Evolutionary conservation across 2,113 vertebrate genomes (phyloP).

Genomic region (Ursus arctos): DNA sequence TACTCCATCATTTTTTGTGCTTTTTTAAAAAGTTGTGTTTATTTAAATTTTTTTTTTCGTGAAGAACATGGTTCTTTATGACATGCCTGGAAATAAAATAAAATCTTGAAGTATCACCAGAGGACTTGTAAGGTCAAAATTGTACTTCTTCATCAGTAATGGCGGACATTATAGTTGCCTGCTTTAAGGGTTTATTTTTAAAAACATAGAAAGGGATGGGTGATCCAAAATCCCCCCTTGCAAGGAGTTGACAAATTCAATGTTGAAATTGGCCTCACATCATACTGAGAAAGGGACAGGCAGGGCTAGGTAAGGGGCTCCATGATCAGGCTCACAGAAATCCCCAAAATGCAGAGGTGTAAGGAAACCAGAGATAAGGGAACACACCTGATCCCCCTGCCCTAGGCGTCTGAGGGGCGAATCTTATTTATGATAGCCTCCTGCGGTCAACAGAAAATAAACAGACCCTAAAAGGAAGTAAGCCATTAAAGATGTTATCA

Average conservation of each 20-base stretch:
- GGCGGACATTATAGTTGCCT: not conserved
- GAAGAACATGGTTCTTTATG: not conserved
- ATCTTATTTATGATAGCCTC: too few relatives aligned
- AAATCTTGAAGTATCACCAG: not conserved
- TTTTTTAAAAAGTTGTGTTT: not conserved
- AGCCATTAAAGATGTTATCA: too few relatives aligned
- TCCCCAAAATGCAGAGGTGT: too few relatives aligned
- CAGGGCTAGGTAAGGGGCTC: too few relatives aligned
- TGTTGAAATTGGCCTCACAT: not conserved
- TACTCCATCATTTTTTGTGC: not conserved
- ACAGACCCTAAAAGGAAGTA: too few relatives aligned
- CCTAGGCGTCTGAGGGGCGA: too few relatives aligned
- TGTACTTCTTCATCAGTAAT: not conserved
- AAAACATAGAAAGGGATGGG: not conserved
- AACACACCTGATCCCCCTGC: too few relatives aligned
- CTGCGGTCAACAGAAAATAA: too few relatives aligned
- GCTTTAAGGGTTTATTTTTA: not conserved
- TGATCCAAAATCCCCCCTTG: not conserved
- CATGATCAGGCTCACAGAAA: too few relatives aligned
- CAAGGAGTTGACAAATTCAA: not conserved
- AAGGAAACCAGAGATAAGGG: too few relatives aligned
- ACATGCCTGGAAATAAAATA: not conserved
- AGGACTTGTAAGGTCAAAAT: not conserved
- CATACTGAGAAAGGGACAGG: not conserved
- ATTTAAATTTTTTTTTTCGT: not conserved